Base-by-base conservation (phyloP, 2,113 vertebrate species). In the Motacilla alba region DNA sequence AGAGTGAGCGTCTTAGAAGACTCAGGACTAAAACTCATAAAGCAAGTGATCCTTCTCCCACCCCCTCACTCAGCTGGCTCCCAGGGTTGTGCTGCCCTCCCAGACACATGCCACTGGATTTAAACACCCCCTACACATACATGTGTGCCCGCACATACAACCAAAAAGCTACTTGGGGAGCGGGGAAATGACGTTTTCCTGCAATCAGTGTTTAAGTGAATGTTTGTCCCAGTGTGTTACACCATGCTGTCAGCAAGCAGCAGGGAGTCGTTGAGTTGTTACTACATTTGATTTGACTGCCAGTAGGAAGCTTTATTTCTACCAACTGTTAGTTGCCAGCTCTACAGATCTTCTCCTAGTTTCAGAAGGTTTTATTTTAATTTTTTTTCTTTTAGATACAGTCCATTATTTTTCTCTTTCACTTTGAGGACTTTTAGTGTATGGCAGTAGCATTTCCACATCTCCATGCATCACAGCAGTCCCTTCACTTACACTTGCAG, bases 211-310 rank as follows among this genome's bases (percentile, higher is more conserved):
- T 97, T 97, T 98, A 98, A 98, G 98, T 98, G 98, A 98, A 97
- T 98, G 98, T 98, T 98, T 98, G 98, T 98, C 97, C 98, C 98
- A 89, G 95, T 90, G 96, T 97, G 98, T 92, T 98, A 97, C 97
- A 94, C 97, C 98, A 98, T 55, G 98, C 98, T 98, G 98, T 97
- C 98, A 98, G 98, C 95, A 79, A 98, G 94, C 98, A 97, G 98
- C 97, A 72, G 98, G 98, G 97, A 94, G 98, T 81, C 97, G 7
- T 47, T 39, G 97, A 98, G 98, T 98, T 98, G 98, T 98, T 98
- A 97, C 98, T 97, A 98, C 98, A 98, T 98, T 98, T 98, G 98
- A 98, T 98, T 98, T 98, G 97, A 98, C 98, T 98, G 98, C 97
- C 98, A 96, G 98, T 98, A 98, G 98, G 98, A 98, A 97, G 97